Evolutionary conservation across 2,113 vertebrate genomes (phyloP).

Genomic region (Brachypteracias leptosomus): DNA sequence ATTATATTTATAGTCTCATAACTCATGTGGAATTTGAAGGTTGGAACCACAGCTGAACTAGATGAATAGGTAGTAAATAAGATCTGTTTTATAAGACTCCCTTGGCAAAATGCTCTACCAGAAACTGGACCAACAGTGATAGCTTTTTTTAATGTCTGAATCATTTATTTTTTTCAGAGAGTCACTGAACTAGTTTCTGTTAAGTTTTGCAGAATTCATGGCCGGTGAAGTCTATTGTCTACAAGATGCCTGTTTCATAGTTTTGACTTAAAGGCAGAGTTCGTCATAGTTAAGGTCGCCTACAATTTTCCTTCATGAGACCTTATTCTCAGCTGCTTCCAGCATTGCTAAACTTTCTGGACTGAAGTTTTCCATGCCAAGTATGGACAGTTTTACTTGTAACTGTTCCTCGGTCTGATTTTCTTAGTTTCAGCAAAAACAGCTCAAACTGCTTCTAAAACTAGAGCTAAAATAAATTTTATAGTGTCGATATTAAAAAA

Average conservation of each 20-base stretch:
- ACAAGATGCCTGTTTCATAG: not conserved
- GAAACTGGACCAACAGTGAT: not conserved
- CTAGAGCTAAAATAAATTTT: not conserved
- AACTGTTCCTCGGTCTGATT: constrained; percentile 1
- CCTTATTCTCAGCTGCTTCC: constrained; percentile 8
- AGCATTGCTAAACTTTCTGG: constrained; percentile 8
- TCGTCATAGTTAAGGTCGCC: not conserved
- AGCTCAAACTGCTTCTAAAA: not conserved
- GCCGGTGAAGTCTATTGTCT: not conserved
- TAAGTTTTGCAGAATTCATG: not conserved
- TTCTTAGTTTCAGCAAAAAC: constrained; percentile 27
- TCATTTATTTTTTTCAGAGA: not conserved
- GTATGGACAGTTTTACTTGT: constrained; percentile 48
- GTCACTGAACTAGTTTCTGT: not conserved
- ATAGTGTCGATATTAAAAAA: not conserved
- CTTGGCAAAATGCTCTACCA: not conserved
- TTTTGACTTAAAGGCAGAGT: not conserved
- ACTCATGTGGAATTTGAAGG: not conserved
- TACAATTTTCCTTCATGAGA: not conserved
- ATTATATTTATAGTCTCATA: not conserved
- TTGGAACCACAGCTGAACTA: not conserved
- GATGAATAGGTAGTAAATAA: not conserved
- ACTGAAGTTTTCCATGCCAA: constrained; percentile 61
- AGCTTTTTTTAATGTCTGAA: not conserved
- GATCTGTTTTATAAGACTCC: not conserved